Evolutionary conservation across 1,140 invertebrate species (phyloP), one percentile per base, ranked within the genome.

Genomic region (Lepidurus packardi): DNA sequence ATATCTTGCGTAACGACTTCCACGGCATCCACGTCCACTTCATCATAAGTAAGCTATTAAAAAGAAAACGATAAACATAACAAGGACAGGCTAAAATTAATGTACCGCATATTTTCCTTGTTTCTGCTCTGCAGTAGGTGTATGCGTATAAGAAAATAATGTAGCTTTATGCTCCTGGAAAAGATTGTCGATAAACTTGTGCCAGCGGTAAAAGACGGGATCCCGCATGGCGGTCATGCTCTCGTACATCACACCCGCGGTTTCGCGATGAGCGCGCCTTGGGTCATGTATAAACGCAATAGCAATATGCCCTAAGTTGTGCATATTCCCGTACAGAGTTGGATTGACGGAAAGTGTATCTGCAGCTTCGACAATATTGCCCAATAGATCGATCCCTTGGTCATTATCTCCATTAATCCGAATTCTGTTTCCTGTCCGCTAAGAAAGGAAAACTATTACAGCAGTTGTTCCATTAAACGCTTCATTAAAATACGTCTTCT

Each of bases 121-220:
- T 83, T 89, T 89, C 83, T 89, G 86, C 79, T 89, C 85, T 13
- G 83, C 81, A 0, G 84, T 65, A 9, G 53, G 53, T 16, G 53
- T 65, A 65, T 16, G 16, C 53, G 53, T 88, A 80, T 93, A 93
- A 76, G 88, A 84, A 1, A 88, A 85, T 24, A 94, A 84, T 7
- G 89, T 90, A 42, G 87, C 87, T 84, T 95, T 95, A 84, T 92
- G 90, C 81, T 92, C 87, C 79, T 89, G 86, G 86, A 95, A 94
- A 5, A 95, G 86, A 76, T 93, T 89, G 81, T 95, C 92, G 25
- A 95, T 87, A 81, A 90, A 91, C 5, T 91, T 89, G 81, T 95
- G 94, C 91, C 91, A 94, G 82, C 91, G 89, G 84, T 94, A 95
- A 85, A 95, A 95, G 9, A 92, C 85, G 0, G 94, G 93, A 85